Evolutionary conservation across 2,797 vertebrate species (phyloP), one percentile per base, ranked within the genome.

Genomic region (Craterocephalus amniculus): DNA sequence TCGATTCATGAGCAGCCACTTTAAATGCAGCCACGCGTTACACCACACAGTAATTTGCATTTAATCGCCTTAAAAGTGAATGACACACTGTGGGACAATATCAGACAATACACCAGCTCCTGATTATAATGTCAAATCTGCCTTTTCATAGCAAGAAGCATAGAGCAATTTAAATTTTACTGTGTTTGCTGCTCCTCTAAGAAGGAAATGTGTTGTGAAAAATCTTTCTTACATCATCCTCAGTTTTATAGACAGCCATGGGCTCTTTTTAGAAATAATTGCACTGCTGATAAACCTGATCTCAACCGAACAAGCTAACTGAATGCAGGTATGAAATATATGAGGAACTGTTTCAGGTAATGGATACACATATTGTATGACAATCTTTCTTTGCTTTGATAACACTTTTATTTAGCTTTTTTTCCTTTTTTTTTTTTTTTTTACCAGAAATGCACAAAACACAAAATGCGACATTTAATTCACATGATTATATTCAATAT

Each of bases 151-250:
- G 18, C 8, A 29, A 55, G 49, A 58, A 84, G 72, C 11, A 43
- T 56, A 61, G 58, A 80, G 87, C 74, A 63, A 84, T 72, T 71
- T 59, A 49, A 81, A 87, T 83, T 77, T 77, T 89, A 83, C 88
- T 88, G 80, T 86, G 80, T 89, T 86, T 86, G 86, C 67, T 7
- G n/a, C 71, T 58, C 65, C 54, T 65, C 67, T 74, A 43, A 69
- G 57, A 40, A 49, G 58, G 34, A 74, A 83, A 68, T n/a, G 59
- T n/a, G 31, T 36, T 65, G 72, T 77, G 63, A 63, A 67, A 68
- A 76, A 76, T 82, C 67, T 12, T 48, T 18, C 67, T 76, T 80
- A 55, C 48, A 63, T 79, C 59, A 66, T 59, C 62, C 26, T 71
- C 62, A 64, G 77, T 70, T 85, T 87, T 62, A 51, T 80, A 75